Conservation (phyloP, 2,113 vertebrate species). For the Ranitomeya variabilis region DNA sequence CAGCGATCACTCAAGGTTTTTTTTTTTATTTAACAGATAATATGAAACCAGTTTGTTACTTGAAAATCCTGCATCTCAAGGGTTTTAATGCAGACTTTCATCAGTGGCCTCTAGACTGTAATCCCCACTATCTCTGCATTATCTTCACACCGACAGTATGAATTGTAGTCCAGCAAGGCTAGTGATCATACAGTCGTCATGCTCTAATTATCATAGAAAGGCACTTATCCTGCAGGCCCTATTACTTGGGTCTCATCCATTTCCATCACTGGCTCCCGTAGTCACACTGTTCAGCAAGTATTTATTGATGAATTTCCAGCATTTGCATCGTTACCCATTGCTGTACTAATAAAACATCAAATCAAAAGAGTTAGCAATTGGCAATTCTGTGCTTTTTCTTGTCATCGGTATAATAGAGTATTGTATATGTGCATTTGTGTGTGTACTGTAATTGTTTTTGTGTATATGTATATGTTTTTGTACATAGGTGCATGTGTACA, state of each 20-base stretch:
- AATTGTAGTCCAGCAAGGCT: conserved; percentile 7
- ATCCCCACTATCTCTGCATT: not conserved
- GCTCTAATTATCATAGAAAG: conserved; percentile 14
- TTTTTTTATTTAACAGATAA: not conserved
- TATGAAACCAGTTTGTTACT: not conserved
- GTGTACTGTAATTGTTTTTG: too few species aligned
- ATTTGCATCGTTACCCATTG: not conserved
- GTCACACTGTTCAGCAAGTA: not conserved
- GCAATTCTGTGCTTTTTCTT: not conserved
- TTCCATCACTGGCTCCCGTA: not conserved
- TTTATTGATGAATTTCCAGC: not conserved
- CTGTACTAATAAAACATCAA: not conserved
- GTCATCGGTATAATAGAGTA: not conserved
- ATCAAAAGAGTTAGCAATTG: not conserved
- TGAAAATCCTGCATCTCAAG: not conserved
- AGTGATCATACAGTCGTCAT: conserved; percentile 21
- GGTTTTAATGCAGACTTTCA: conserved; percentile 28
- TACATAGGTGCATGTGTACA: not conserved
- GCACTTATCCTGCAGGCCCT: not conserved
- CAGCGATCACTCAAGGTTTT: not conserved
- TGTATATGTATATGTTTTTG: not conserved
- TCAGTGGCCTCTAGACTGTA: conserved; percentile 17
- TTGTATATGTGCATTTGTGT: not conserved
- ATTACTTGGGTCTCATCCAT: not conserved
- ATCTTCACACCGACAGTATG: conserved; percentile 25